phyloP scores from a whole-genome alignment of 2,113 vertebrate species.

The Oncorhynchus masou region DNA sequence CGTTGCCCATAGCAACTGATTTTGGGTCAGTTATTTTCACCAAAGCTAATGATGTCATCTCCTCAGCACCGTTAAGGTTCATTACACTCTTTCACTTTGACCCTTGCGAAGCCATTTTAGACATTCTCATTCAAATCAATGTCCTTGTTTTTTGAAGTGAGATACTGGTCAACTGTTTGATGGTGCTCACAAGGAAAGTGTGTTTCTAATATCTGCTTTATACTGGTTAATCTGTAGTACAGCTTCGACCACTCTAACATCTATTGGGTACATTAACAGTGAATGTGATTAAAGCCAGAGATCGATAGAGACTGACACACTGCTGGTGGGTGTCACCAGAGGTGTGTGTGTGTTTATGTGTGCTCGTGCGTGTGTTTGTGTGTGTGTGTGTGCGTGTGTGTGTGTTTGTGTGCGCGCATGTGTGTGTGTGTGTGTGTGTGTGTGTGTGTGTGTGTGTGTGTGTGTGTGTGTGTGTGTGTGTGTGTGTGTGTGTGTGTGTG shows the following conservation, averaged over 20 bases:
- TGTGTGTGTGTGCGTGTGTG: neutral
- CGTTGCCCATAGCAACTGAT: too few relatives aligned
- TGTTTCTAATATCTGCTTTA: neutral
- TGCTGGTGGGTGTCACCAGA: slow-evolving; percentile 58
- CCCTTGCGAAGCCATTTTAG: too few relatives aligned
- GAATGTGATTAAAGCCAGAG: slow-evolving; percentile 65
- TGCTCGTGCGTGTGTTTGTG: slow-evolving; percentile 39
- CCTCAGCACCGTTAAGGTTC: too few relatives aligned
- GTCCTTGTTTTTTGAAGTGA: too few relatives aligned
- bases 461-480: neutral
- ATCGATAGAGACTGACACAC: slow-evolving; percentile 59
- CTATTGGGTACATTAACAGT: slow-evolving; percentile 29
- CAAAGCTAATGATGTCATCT: too few relatives aligned
- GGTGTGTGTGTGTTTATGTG: slow-evolving; percentile 30
- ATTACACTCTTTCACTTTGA: too few relatives aligned
- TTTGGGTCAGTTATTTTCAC: too few relatives aligned
- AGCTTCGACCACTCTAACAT: neutral
- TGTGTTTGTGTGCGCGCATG: too few relatives aligned
- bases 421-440: slow-evolving; percentile 5
- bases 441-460: slow-evolving; percentile 4
- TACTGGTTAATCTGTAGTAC: neutral
- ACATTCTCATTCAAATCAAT: too few relatives aligned
- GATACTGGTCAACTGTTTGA: too few relatives aligned
- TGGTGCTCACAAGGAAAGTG: too few relatives aligned
- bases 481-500: neutral